Conservation (phyloP, 35 echinoderm and acorn worm species). For the Heliocidaris erythrogramma region DNA sequence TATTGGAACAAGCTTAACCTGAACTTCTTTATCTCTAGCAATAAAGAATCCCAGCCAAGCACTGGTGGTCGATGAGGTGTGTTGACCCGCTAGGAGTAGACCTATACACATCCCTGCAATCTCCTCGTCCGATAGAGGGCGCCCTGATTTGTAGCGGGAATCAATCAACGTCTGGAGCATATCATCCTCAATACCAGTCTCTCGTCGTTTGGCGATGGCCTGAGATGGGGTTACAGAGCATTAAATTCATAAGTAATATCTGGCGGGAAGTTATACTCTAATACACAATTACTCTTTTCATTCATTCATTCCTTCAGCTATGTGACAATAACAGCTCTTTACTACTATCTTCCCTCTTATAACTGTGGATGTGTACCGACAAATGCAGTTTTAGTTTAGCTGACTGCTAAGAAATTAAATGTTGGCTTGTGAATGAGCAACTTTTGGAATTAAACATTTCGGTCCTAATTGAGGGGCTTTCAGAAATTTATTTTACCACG, state of each 20-base stretch:
- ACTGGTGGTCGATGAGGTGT: slow-evolving; percentile 78
- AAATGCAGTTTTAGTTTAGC: no score
- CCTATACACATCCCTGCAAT: slow-evolving; percentile 81
- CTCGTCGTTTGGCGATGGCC: slow-evolving; percentile 52
- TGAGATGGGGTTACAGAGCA: not conserved
- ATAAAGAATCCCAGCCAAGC: slow-evolving; percentile 77
- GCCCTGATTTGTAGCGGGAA: slow-evolving; percentile 63
- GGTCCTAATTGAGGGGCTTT: no score
- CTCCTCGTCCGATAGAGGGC: slow-evolving; percentile 64
- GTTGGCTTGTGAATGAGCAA: no score
- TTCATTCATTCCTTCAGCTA: no score
- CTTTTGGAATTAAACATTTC: no score
- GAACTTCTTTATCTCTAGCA: slow-evolving; percentile 73
- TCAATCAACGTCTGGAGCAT: slow-evolving; percentile 71
- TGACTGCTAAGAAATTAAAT: no score
- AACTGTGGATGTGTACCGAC: no score
- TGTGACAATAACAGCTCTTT: no score
- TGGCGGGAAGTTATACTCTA: no score
- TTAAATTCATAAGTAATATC: not conserved
- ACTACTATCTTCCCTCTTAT: no score
- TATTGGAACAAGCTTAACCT: slow-evolving; percentile 37
- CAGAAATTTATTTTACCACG: no score
- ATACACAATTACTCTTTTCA: no score
- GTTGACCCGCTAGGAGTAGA: slow-evolving; percentile 68
- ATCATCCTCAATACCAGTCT: slow-evolving; percentile 57